Evolutionary conservation across 2,797 vertebrate genomes (phyloP), one percentile per base, ranked within the genome.

Genomic region (Sebastes diaconus): DNA sequence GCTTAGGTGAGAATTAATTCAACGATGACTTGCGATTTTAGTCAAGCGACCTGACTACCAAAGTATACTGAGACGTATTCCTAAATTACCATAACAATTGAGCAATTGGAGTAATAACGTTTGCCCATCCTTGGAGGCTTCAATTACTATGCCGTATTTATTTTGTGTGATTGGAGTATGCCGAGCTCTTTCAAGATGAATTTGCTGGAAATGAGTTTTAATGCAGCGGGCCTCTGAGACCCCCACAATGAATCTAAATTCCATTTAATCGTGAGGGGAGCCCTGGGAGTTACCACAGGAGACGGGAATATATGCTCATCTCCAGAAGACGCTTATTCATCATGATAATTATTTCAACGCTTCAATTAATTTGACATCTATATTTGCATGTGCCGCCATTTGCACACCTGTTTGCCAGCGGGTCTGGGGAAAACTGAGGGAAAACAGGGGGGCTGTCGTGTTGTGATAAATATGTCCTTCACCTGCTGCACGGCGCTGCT

Each of bases 71-170:
- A 90, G 84, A 79, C 74, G 12, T 81, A 93, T 90, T 87, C 74
- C 80, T 74, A 86, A 92, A 95, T 95, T 93, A 95, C 80, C 91
- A 95, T 93, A 95, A 94, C 90, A 93, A 93, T 93, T 87, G 76
- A 92, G 86, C 89, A 91, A 93, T 90, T 84, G 73, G 70, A 93
- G 89, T 91, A 92, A 92, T 92, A 92, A 93, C 84, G 83, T 88
- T 91, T 93, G 91, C 85, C 81, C 77, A 90, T 91, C 83, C 91
- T 91, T 32, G 75, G 86, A 90, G 87, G 80, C 89, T 80, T 90
- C 88, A 94, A 93, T 95, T 94, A 94, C 73, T 42, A 69, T 39
- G 63, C 73, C 75, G 90, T 94, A 92, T 94, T 95, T 95, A 94
- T 95, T 93, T 93, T 92, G 82, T 90, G 81, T 90, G 92, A 94